A percentile compares a stretch with the other conserved stretches of the same genome.
Evolutionary conservation across 30 jellyfish, hydroid and myxozoan genomes (phyloP).

Genomic region (Hydra vulgaris): DNA sequence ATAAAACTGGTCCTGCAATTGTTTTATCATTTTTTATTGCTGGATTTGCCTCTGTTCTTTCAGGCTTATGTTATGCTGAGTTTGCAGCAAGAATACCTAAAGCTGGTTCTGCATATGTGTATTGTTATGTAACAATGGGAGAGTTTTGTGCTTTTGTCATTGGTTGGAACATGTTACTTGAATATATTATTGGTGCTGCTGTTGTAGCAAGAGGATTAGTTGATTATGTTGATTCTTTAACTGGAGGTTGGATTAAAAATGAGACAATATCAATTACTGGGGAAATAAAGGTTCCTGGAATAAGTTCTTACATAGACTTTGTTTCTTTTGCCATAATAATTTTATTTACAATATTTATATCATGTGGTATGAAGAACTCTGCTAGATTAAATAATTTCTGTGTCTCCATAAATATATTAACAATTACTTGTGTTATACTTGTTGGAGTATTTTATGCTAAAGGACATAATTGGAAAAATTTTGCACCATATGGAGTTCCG

Average conservation of each 20-base stretch:
- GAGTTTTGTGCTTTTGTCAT: conserved; percentile 85
- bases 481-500: conserved; percentile 71
- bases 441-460: conserved; percentile 49
- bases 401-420: conserved; percentile 26
- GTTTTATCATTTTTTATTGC: conserved; percentile 72
- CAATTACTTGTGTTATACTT: conserved; percentile 32
- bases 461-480: conserved; percentile 47
- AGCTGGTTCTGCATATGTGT: conserved; percentile 93
- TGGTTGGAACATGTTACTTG: conserved; percentile 94
- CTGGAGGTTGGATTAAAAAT: conserved; percentile 42
- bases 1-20: conserved; percentile 74
- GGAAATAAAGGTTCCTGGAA: conserved; percentile 27
- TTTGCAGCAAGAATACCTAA: conserved; percentile 87
- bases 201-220: conserved; percentile 77
- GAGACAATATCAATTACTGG: conserved; percentile 51
- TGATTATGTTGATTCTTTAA: conserved; percentile 45
- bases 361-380: conserved; percentile 60
- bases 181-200: conserved; percentile 93
- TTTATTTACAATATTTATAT: conserved; percentile 23
- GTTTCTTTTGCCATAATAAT: conserved; percentile 34
- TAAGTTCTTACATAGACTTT: conserved; percentile 40
- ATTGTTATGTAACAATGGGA: conserved; percentile 81
- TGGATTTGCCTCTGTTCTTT: conserved; percentile 68
- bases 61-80: conserved; percentile 90
- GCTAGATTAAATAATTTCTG: conserved; percentile 52